Base-by-base conservation (phyloP, 1,140 invertebrate species). In the Orchesella cincta region DNA sequence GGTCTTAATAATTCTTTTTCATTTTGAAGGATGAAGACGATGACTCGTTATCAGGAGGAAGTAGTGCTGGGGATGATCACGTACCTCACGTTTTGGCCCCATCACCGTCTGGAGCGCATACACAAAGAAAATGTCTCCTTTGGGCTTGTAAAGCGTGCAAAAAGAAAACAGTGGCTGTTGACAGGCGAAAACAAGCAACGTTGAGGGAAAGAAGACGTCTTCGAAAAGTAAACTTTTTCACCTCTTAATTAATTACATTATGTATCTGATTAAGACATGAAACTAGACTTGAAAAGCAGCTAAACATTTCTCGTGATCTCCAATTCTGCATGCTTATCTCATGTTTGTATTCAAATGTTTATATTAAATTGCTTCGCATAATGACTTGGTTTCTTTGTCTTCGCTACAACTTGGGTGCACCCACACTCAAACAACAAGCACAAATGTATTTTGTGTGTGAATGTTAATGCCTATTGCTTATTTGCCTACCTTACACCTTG, bases 71-170 rank as follows among this genome's bases (percentile, higher is more conserved):
- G 0, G 83, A 83, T 31, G 82, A 82, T 23, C 83, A 83, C 67
- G 82, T 84, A 31, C 82, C 83, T 75, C 89, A 89, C 81, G 85
- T 89, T 54, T 83, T 89, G 51, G 88, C 88, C 12, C 88, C 88
- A 0, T 82, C 86, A 62, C 79, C 83, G 33, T 78, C 81, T 0
- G 82, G 83, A 26, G 85, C 81, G 18, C 83, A 84, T 46, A n/a
- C 77, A 73, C 84, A 81, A 31, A 88, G 93, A 67, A 89, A 93
- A 73, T 98, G 96, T 84, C 88, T 98, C 0, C 89, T 96, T 0
- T 98, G 95, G 95, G 96, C 95, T 3, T 98, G 96, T 86, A 97
- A 98, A 85, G 94, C 95, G 0, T 98, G 95, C 86, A 98, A 98
- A 85, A 91, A 94, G 86, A 97, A 97, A 86, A 95, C 92, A 2